Evolutionary conservation across 1,140 invertebrate species (phyloP).

Genomic region (Pseudomyrmex dendroicus): DNA sequence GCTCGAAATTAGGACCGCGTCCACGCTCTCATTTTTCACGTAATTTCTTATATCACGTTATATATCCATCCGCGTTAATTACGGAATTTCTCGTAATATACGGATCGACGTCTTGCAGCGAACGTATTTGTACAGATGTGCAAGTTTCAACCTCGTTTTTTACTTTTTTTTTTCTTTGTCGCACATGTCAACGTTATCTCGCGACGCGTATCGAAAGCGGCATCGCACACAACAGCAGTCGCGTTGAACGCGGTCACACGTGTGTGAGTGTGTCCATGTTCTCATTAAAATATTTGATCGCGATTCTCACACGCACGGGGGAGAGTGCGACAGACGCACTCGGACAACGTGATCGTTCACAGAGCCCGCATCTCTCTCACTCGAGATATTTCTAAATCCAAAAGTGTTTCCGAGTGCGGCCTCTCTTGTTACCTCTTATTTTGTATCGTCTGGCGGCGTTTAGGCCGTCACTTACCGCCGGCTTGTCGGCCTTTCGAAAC

Average conservation of each 20-base stretch:
- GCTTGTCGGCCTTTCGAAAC: conserved; percentile 28
- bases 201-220: not conserved
- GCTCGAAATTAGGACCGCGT: not conserved
- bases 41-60: not conserved
- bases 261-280: not conserved
- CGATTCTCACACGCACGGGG: conserved; percentile 7
- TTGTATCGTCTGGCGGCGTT: conserved; percentile 36
- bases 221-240: not conserved
- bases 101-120: not conserved
- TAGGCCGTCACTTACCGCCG: conserved; percentile 29
- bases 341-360: conserved; percentile 46
- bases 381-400: conserved; percentile 60
- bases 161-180: not conserved
- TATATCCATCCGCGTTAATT: not conserved
- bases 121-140: not conserved
- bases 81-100: not conserved
- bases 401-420: conserved; percentile 20
- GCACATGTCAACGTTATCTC: not conserved
- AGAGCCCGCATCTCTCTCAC: conserved; percentile 15
- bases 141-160: not conserved
- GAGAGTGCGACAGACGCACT: conserved; percentile 33
- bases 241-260: conserved; percentile 32
- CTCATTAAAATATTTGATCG: conserved; percentile 34
- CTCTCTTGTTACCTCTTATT: conserved; percentile 40
- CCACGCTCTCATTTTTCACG: no score